Conservation (phyloP, 2,113 vertebrate species). For the Rutilus rutilus region DNA sequence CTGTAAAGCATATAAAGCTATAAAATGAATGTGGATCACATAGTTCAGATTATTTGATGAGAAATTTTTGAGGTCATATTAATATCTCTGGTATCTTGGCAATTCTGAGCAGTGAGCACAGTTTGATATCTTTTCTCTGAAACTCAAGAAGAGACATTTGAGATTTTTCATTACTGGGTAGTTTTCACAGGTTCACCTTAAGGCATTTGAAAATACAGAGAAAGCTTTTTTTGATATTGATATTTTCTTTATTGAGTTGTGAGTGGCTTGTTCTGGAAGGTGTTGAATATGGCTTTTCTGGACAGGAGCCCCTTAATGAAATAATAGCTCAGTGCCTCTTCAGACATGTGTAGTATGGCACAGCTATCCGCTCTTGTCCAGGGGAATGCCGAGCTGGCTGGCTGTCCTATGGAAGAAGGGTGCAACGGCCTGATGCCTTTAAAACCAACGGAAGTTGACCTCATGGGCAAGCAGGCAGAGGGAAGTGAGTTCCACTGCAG, state of each 20-base stretch:
- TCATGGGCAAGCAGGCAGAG: not conserved
- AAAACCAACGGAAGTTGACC: constrained; percentile 14
- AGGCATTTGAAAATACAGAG: not conserved
- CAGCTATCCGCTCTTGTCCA: constrained; percentile 50
- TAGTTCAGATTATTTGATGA: not conserved
- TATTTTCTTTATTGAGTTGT: constrained; percentile 2
- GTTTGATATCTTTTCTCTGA: not conserved
- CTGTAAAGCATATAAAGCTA: not conserved
- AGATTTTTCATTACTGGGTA: not conserved
- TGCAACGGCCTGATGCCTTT: not conserved
- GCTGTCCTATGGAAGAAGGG: not conserved
- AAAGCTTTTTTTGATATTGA: not conserved
- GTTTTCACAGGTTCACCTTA: not conserved
- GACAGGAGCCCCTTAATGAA: constrained; percentile 50
- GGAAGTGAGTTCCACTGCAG: not conserved
- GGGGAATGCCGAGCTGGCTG: constrained; percentile 39
- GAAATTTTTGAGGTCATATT: not conserved
- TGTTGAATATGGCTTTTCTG: not conserved
- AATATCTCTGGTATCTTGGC: too few species aligned
- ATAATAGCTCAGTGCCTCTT: constrained; percentile 57
- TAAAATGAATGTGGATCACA: not conserved
- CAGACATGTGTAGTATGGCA: constrained; percentile 57
- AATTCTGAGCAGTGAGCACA: too few species aligned
- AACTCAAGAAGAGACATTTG: not conserved
- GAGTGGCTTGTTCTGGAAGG: not conserved